Base-by-base conservation (phyloP, 2,888 invertebrate species). In the Alsophila aescularia region DNA sequence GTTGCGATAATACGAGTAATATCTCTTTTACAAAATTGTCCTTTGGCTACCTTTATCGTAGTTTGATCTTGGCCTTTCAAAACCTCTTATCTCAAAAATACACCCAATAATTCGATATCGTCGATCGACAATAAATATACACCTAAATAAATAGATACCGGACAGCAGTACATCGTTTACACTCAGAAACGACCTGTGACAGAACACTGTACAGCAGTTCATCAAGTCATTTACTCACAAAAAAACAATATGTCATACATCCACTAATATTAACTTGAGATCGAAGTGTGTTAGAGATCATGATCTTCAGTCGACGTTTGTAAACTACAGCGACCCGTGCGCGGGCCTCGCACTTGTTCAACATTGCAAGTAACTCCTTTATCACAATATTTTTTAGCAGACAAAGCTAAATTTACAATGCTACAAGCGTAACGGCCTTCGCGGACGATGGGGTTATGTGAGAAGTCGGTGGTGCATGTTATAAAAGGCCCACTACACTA, bases 201-300 rank as follows among this genome's bases (percentile, higher is more conserved):
- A 36, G 16, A 35, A 27, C 24, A 21, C 15, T 18, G 16, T 16
- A 14, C 29, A 49, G 47, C 36, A 16, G 16, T n/a, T 18, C 40
- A 27, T 40, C 16, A 13, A 37, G 31, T 34, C 18, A 40, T 45
- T 52, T 47, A 53, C 40, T 29, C 40, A 53, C 48, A 53, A 53
- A 53, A 53, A 52, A 48, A 48, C 39, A 54, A 44, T 15, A 44
- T 54, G 49, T 73, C 67, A 66, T 64, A 75, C 68, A 69, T 73
- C 75, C 71, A 75, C 75, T 80, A 81, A 83, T 74, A 81, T 70
- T 82, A 75, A 81, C 70, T 70, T 88, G 88, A 88, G 88, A 88
- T 88, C 88, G 85, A 80, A 76, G 75, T 79, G 73, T 73, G 77
- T 73, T 74, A 75, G 88, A 88, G 88, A 88, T 88, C 88, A 84